Evolutionary conservation across 1,140 invertebrate species (phyloP).

Genomic region (Drosophila gunungcola): DNA sequence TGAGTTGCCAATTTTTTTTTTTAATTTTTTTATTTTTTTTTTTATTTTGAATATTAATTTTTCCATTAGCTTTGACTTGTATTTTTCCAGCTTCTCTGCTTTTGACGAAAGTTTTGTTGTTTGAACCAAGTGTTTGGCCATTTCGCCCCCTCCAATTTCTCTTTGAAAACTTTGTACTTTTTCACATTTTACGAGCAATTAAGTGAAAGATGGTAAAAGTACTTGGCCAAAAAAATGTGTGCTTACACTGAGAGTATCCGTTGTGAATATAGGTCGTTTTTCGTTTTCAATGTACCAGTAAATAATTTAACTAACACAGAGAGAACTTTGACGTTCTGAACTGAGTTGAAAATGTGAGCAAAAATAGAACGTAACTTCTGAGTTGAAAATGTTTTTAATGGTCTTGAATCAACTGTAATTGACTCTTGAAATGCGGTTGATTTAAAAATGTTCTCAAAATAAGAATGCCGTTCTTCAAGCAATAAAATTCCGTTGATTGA

Average conservation of each 20-base stretch:
- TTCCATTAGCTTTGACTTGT: conserved; percentile 12
- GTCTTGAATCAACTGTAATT: too few species aligned
- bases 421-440: too few species aligned
- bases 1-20: conserved; percentile 13
- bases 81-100: conserved; percentile 16
- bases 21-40: conserved; percentile 3
- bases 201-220: conserved; percentile 72
- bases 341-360: too few species aligned
- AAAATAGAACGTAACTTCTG: too few species aligned
- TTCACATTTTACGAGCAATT: conserved; percentile 79
- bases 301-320: too few species aligned
- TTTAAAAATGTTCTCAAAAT: too few species aligned
- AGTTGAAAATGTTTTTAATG: too few species aligned
- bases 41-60: conserved; percentile 4
- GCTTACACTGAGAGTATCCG: conserved; percentile 27
- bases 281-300: too few species aligned
- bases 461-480: too few species aligned
- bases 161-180: conserved; percentile 48
- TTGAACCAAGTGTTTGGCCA: conserved; percentile 40
- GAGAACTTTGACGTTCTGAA: too few species aligned
- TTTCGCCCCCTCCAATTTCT: conserved; percentile 16
- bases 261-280: conserved; percentile 13
- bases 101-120: conserved; percentile 57
- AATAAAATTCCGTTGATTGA: too few species aligned
- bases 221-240: conserved; percentile 55